Percentiles rank a stretch among this genome's conserved stretches.
phyloP scores from a whole-genome alignment of 1,140 invertebrate genomes.

The Thrips palmi region DNA sequence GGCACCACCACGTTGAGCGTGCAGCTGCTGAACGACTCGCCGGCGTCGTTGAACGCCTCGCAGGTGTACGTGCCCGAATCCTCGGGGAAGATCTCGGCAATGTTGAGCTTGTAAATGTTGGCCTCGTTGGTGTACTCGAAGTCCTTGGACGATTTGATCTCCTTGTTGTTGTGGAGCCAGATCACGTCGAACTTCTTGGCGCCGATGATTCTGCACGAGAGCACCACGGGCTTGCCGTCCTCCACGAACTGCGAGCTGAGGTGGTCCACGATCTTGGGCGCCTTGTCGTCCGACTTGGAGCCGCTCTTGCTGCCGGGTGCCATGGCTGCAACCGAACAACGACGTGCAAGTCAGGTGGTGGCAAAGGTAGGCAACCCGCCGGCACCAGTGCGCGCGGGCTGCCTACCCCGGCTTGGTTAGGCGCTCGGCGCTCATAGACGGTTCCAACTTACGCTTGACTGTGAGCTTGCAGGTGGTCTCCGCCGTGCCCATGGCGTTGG shows the following conservation, averaged over 20 bases:
- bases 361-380: not conserved
- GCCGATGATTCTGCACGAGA: slow-evolving; percentile 72
- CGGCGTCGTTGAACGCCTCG: slow-evolving; percentile 88
- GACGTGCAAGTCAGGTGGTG: not conserved
- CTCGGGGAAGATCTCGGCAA: slow-evolving; percentile 89
- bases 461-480: slow-evolving; percentile 68
- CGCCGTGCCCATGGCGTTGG: slow-evolving; percentile 67
- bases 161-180: slow-evolving; percentile 93
- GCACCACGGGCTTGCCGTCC: slow-evolving; percentile 67
- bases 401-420: not conserved
- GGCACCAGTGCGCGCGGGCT: too few relatives aligned
- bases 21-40: slow-evolving; percentile 83
- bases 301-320: slow-evolving; percentile 25
- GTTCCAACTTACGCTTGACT: slow-evolving; percentile 51
- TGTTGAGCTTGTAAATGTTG: slow-evolving; percentile 75
- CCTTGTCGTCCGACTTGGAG: slow-evolving; percentile 37
- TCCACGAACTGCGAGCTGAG: slow-evolving; percentile 57
- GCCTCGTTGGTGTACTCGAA: slow-evolving; percentile 84
- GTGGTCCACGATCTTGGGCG: slow-evolving; percentile 70
- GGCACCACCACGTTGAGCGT: slow-evolving; percentile 69
- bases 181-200: slow-evolving; percentile 79
- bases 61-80: slow-evolving; percentile 87
- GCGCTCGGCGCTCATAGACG: not conserved
- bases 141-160: slow-evolving; percentile 90
- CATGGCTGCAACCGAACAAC: slow-evolving; percentile 34